These are phyloP conservation scores for Empidonax alnorum DNA, from an alignment of 2,113 vertebrate species.

Conservation along the genomic window DNA sequence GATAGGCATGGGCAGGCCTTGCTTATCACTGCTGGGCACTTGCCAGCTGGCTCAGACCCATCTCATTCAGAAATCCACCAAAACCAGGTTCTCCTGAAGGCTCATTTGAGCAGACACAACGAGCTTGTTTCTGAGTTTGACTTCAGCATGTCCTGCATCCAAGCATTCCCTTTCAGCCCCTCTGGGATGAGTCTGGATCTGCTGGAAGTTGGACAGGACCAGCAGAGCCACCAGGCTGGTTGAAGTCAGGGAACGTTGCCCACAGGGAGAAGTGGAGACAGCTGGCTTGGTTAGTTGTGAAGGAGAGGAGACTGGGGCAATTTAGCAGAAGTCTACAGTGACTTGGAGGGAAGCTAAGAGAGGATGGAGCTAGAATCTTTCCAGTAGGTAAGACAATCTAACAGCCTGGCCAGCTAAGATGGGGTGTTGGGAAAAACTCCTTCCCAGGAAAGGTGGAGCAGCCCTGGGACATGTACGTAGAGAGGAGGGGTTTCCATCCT, in stretches of 20 bases:
- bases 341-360: neutral
- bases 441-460: neutral
- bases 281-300: neutral
- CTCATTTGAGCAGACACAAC: neutral
- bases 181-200: neutral
- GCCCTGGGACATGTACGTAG: neutral
- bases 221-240: neutral
- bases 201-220: neutral
- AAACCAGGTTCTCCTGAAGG: neutral
- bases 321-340: neutral
- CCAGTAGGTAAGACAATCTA: neutral
- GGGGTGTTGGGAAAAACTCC: neutral
- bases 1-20: neutral
- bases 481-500: neutral
- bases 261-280: neutral
- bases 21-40: neutral
- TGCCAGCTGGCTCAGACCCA: neutral
- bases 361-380: neutral
- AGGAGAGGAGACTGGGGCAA: neutral
- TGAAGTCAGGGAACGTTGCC: neutral
- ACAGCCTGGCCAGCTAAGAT: neutral
- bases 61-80: neutral
- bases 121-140: neutral
- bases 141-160: neutral
- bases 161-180: neutral